These are phyloP conservation scores for Odobenus rosmarus DNA, from an alignment of 2,113 vertebrate species.

Conservation along the genomic window DNA sequence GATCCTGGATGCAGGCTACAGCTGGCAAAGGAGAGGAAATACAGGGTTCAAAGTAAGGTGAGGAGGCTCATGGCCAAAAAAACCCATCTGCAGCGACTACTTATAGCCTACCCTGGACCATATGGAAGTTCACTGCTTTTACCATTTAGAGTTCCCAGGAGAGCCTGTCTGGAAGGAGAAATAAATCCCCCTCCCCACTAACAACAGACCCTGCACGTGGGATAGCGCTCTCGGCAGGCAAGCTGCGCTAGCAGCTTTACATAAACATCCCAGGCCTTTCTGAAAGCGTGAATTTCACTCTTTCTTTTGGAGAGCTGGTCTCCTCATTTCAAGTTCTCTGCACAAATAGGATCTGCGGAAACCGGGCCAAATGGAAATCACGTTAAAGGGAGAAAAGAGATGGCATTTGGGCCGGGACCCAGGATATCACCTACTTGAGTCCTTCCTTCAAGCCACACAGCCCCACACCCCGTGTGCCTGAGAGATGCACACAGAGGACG, in stretches of 20 bases:
- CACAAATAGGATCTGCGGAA: conserved; percentile 38
- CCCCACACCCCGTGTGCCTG: not conserved
- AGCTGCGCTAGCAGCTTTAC: conserved; percentile 71
- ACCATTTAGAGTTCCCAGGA: conserved; percentile 78
- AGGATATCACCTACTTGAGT: conserved; percentile 27
- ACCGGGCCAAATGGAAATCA: conserved; percentile 53
- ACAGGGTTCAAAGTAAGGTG: conserved; percentile 78
- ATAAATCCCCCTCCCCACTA: conserved; percentile 75
- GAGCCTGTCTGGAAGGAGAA: conserved; percentile 76
- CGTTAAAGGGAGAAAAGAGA: conserved; percentile 61
- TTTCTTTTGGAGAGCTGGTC: conserved; percentile 56
- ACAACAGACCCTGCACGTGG: conserved; percentile 70
- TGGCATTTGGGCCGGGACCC: conserved; percentile 34
- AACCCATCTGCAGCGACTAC: conserved; percentile 53
- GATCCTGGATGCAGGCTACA: conserved; percentile 57
- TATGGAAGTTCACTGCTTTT: conserved; percentile 78
- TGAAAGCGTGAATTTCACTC: conserved; percentile 26
- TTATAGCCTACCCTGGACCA: conserved; percentile 51
- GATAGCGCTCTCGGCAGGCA: conserved; percentile 72
- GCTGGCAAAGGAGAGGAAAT: conserved; percentile 66
- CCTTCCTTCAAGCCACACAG: conserved; percentile 7
- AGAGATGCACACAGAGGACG: conserved; percentile 34
- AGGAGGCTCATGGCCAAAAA: conserved; percentile 68
- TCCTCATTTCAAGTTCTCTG: conserved; percentile 61
- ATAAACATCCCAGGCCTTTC: conserved; percentile 69